Base-by-base conservation (phyloP, 2,797 vertebrate species). In the Spinus olivaceus region DNA sequence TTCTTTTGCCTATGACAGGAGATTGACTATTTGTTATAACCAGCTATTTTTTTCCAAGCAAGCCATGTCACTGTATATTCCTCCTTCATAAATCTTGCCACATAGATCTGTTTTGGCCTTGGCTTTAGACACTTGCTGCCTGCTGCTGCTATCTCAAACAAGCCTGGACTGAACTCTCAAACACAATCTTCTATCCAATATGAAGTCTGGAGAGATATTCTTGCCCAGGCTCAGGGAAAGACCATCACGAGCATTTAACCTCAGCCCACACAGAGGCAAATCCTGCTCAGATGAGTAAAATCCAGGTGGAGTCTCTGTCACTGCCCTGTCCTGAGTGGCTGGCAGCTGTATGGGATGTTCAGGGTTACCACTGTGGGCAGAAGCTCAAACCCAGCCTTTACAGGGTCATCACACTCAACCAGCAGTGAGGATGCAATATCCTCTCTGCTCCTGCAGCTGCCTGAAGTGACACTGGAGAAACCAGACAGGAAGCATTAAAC, bases 291-390 rank as follows among this genome's bases (percentile, higher is more conserved):
- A 2, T 44, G 32, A 67, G 14, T n/a, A 59, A 83, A 80, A 39
- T 5, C 10, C 30, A 10, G 20, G 30, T 53, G 5, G 18, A 27
- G 18, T 17, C 14, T 53, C 50, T 50, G 24, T 27, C 39, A 2
- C 60, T 54, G n/a, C 19, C 14, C 27, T 0, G 0, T 20, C 35
- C 2, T 0, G 0, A 27, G 53, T 12, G 18, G 3, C 23, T 59
- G 41, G 20, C 2, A 1, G 28, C 42, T 64, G 16, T 25, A 10
- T 12, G 24, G 30, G 24, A 14, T 28, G 25, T 9, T 57, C 25
- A 35, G 27, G 13, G 42, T 25, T 24, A 32, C 8, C 24, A 32
- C 39, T 21, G 73, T 0, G 1, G 32, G 28, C 37, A 56, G 33
- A 14, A 90, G 37, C 18, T 39, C 69, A 54, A 46, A 70, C 12